Evolutionary conservation across 2,888 invertebrate species (phyloP), one percentile per base, ranked within the genome.

Genomic region (Iphiclides podalirius): DNA sequence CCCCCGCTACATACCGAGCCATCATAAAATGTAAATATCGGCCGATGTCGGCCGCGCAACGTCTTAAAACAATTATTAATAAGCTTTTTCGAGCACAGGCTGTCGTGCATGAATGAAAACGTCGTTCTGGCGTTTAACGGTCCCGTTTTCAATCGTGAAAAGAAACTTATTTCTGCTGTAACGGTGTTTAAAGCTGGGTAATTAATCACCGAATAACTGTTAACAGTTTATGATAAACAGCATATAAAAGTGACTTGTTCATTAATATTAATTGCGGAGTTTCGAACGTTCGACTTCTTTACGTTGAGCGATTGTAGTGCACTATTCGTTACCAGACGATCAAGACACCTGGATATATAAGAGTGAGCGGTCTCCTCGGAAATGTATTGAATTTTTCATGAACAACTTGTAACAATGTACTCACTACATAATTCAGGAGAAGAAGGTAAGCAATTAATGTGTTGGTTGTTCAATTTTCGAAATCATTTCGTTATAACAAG

Each of bases 21-120:
- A 72, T 75, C 78, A 80, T 86, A 84, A 82, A 86, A 84, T 86
- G 81, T 73, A 75, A 85, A 85, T 76, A 65, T 54, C 54, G 57
- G 12, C 57, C 62, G 67, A 72, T 75, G 78, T 79, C 66, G 70
- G n/a, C 72, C 70, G 65, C 75, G 74, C 72, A 75, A 75, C 73
- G 61, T 67, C 70, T 65, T 54, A 53, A 63, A 72, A 76, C 75
- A 75, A 79, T 81, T 70, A 75, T 67, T 69, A 65, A 61, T 61
- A 58, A 63, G 66, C 63, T 72, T 41, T 72, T 68, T 61, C 59
- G 50, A 39, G 52, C 8, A 36, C 13, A 48, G 67, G 66, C 62
- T 65, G 60, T 57, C 60, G 47, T 31, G 61, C 64, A 67, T 71
- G 61, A 75, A 75, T 70, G 63, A 73, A 77, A 71, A 74, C 64